These are phyloP conservation scores for Nowickia ferox DNA, from an alignment of 2,888 invertebrate species.

Conservation along the genomic window DNA sequence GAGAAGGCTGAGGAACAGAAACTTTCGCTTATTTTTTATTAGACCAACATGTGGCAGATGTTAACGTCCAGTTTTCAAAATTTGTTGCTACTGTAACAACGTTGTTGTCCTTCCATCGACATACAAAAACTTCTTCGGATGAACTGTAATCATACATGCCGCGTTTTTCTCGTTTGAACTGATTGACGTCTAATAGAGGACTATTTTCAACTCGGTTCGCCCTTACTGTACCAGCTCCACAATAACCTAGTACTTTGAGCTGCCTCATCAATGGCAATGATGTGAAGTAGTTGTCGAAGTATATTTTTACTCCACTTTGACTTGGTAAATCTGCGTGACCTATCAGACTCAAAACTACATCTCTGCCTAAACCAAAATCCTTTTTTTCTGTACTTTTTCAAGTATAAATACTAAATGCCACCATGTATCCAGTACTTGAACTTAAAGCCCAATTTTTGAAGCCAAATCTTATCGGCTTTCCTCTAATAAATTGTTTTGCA, in stretches of 20 bases:
- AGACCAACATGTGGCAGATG: slow-evolving; percentile 9
- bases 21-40: not conserved
- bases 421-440: slow-evolving; percentile 50
- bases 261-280: slow-evolving; percentile 8
- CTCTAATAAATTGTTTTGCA: slow-evolving; percentile 55
- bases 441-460: slow-evolving; percentile 62
- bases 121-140: slow-evolving; percentile 8
- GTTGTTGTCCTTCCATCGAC: slow-evolving; percentile 15
- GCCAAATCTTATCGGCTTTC: slow-evolving; percentile 60
- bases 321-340: not conserved
- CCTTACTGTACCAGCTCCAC: slow-evolving; percentile 10
- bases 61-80: slow-evolving; percentile 12
- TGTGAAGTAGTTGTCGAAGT: slow-evolving; percentile 1
- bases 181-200: slow-evolving; percentile 14
- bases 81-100: slow-evolving; percentile 40
- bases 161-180: slow-evolving; percentile 17
- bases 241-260: slow-evolving; percentile 10
- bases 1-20: slow-evolving; percentile 41
- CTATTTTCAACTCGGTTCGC: slow-evolving; percentile 15
- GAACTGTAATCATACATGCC: slow-evolving; percentile 13
- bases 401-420: slow-evolving; percentile 26
- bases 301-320: not conserved
- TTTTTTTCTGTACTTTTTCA: slow-evolving; percentile 24
- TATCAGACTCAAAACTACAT: slow-evolving; percentile 22
- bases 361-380: slow-evolving; percentile 23